Evolutionary conservation across 2,888 invertebrate genomes (phyloP).

Genomic region (Pristionchus exspectatus): DNA sequence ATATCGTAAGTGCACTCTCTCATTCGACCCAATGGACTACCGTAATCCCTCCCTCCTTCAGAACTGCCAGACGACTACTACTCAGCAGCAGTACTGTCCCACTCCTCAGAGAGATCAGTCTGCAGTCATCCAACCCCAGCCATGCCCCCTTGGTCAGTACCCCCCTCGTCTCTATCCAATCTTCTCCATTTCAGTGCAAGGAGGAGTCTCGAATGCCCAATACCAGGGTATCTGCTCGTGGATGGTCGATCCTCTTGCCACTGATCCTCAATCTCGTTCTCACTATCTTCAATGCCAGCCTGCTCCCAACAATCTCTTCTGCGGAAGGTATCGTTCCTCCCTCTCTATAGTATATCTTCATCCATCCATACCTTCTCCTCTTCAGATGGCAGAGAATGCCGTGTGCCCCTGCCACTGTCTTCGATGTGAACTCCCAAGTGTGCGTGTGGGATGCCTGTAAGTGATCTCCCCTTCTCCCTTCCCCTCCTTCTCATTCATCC

Average conservation of each 20-base stretch:
- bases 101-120: conserved; percentile 66
- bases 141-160: conserved; percentile 74
- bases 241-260: conserved; percentile 79
- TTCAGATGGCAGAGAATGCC: conserved; percentile 76
- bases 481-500: conserved; percentile 6
- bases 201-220: conserved; percentile 75
- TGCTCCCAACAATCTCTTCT: conserved; percentile 77
- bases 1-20: conserved; percentile 28
- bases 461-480: conserved; percentile 40
- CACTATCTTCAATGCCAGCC: conserved; percentile 78
- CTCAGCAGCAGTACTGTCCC: conserved; percentile 77
- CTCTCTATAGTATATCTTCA: neutral
- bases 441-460: conserved; percentile 71
- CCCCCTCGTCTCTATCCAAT: neutral
- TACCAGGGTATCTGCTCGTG: conserved; percentile 79
- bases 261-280: conserved; percentile 71
- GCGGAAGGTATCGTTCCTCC: conserved; percentile 69
- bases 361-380: neutral
- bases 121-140: conserved; percentile 75
- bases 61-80: conserved; percentile 76
- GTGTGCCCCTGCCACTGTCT: conserved; percentile 78
- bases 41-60: conserved; percentile 21
- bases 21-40: neutral
- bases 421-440: conserved; percentile 75
- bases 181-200: conserved; percentile 66